Base-by-base conservation (phyloP, 1,140 invertebrate species). In the Steinernema feltiae region DNA sequence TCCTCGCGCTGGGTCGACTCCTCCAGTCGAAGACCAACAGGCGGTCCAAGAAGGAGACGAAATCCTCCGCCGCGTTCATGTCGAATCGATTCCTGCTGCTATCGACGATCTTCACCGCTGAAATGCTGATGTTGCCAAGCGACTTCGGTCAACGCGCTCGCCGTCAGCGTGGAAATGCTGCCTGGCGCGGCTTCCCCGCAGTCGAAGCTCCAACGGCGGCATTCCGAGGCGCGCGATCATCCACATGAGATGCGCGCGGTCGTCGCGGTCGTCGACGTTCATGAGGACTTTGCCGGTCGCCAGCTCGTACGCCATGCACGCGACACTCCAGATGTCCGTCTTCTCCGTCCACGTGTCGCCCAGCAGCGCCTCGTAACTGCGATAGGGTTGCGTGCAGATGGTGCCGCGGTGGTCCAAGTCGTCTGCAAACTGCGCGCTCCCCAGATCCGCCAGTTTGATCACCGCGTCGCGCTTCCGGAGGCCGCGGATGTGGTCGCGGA, bases 271-370 rank as follows among this genome's bases (percentile, higher is more conserved):
- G 53, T 21, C 53, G 7, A 27, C 53, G 15, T 7, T 7, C 15
- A 63, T n/a, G 2, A 63, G 53, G 12, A 63, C 24, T 3, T 21
- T 7, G 12, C 12, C 53, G 15, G 53, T 63, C 53, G 53, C 53
- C 53, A 63, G 24, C 53, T 63, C 53, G 53, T 17, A 63, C 15
- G 53, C 53, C 12, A 63, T 12, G 53, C 53, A 63, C 15, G 7
- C 53, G 24, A 63, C 15, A 21, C 53, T 63, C 53, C 53, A 63
- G 24, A 63, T 63, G 53, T 63, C 53, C 53, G 53, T 63, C 24
- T 15, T 63, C 53, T 3, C 3, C 12, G 12, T 27, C 53, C 53
- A 63, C 15, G 12, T 27, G 53, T 12, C 53, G 3, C 53, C 24
- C 53, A 63, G 7, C 53, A 63, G 53, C 53, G 24, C 53, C 53